Percentiles rank a stretch among this genome's conserved stretches.
Evolutionary conservation across 2,113 vertebrate species (phyloP).

Genomic region (Cricetomys ansorgei): DNA sequence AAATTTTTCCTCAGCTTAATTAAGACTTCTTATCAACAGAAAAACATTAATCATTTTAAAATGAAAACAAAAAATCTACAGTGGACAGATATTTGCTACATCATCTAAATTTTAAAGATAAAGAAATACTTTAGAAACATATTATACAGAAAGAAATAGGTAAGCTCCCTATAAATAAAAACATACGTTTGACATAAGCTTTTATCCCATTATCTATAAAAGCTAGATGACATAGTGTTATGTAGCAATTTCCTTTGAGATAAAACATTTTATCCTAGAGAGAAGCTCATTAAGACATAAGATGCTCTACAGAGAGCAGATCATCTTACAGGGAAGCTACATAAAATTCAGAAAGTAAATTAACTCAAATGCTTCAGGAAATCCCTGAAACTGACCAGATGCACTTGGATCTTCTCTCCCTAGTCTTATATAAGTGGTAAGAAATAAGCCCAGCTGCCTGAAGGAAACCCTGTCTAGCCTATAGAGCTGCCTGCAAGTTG

Average conservation of each 20-base stretch:
- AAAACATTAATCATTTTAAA: slow-evolving; percentile 15
- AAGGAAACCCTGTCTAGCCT: no score
- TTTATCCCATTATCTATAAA: background rate
- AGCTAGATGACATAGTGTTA: background rate
- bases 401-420: background rate
- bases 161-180: background rate
- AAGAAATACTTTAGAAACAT: slow-evolving; percentile 10
- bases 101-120: background rate
- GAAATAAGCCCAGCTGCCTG: background rate
- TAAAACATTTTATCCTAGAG: background rate
- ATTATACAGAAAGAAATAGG: background rate
- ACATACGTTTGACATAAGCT: background rate
- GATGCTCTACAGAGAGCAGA: background rate
- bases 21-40: slow-evolving; percentile 17
- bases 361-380: background rate
- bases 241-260: background rate
- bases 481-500: no score
- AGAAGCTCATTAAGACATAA: background rate
- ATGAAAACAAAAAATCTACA: background rate
- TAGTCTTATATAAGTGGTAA: background rate
- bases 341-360: background rate
- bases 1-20: background rate
- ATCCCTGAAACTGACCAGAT: background rate
- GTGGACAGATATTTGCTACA: background rate
- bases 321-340: background rate